These are phyloP conservation scores for Clytia hemisphaerica DNA, from an alignment of 30 jellyfish, hydroid and myxozoan species.

Conservation along the genomic window DNA sequence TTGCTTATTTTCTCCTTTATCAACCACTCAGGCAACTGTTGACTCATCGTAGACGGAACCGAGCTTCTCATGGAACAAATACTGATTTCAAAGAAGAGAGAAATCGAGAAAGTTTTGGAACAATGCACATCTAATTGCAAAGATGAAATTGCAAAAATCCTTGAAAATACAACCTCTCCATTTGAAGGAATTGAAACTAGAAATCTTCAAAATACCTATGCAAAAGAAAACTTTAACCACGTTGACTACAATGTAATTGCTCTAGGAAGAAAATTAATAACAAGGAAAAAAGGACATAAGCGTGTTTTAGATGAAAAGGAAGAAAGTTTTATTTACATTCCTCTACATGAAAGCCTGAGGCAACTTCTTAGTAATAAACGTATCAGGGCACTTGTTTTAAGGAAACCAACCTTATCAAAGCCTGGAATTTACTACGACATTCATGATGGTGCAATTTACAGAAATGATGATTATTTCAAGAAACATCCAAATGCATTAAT, in stretches of 20 bases:
- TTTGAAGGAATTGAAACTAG: slow-evolving; percentile 23
- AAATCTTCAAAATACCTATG: slow-evolving; percentile 3
- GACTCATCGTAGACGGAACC: slow-evolving; percentile 1
- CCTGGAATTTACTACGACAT: slow-evolving; percentile 2
- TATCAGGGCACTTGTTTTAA: background rate
- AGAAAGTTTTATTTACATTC: slow-evolving; percentile 21
- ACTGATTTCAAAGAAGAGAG: background rate
- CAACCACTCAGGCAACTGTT: slow-evolving; percentile 2
- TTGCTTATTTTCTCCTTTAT: too few relatives aligned
- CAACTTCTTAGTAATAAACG: slow-evolving; percentile 18
- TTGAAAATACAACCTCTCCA: background rate
- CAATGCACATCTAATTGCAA: background rate
- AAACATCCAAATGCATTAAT: slow-evolving; percentile 9
- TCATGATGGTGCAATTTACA: slow-evolving; percentile 16
- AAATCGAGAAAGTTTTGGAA: background rate
- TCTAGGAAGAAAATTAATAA: slow-evolving; percentile 17
- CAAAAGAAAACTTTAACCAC: slow-evolving; percentile 18
- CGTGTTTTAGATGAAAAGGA: background rate
- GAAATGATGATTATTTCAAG: background rate
- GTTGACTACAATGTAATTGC: background rate
- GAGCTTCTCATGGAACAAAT: slow-evolving; percentile 2
- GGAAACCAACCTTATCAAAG: slow-evolving; percentile 1
- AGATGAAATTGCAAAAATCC: background rate
- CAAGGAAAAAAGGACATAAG: background rate
- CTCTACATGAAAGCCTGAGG: slow-evolving; percentile 11